Percentiles rank a stretch among this genome's conserved stretches.
Evolutionary conservation across 1,140 invertebrate species (phyloP).

Genomic region (Archivesica marissinica): DNA sequence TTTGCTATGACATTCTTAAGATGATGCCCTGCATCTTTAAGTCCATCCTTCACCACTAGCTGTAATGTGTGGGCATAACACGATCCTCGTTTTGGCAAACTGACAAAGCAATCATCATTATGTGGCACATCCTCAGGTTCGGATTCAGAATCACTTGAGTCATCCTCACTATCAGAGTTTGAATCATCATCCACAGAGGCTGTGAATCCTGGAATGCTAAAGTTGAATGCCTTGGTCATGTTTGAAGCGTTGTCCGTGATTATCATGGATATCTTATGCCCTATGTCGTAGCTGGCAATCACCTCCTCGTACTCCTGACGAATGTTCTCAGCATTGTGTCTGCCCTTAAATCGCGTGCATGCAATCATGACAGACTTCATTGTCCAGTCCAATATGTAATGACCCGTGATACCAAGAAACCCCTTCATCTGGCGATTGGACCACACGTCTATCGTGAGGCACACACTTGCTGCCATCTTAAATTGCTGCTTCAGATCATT

Average conservation of each 20-base stretch:
- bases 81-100: neutral
- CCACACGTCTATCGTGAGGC: no score
- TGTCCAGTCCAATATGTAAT: no score
- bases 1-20: neutral
- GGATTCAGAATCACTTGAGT: constrained; percentile 4
- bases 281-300: constrained; percentile 44
- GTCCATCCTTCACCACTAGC: neutral
- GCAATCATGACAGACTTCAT: constrained; percentile 23
- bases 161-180: neutral
- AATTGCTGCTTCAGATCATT: no score
- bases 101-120: neutral
- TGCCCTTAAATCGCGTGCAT: neutral
- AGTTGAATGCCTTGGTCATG: constrained; percentile 3
- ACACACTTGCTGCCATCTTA: no score
- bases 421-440: no score
- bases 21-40: neutral
- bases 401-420: no score
- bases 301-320: constrained; percentile 54
- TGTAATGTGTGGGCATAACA: constrained; percentile 18
- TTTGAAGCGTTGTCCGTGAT: constrained; percentile 24
- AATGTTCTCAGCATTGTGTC: constrained; percentile 38
- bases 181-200: neutral
- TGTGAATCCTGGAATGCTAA: neutral
- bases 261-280: neutral
- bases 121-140: neutral